phyloP scores from a whole-genome alignment of 2,113 vertebrate species.

The Candoia aspera region DNA sequence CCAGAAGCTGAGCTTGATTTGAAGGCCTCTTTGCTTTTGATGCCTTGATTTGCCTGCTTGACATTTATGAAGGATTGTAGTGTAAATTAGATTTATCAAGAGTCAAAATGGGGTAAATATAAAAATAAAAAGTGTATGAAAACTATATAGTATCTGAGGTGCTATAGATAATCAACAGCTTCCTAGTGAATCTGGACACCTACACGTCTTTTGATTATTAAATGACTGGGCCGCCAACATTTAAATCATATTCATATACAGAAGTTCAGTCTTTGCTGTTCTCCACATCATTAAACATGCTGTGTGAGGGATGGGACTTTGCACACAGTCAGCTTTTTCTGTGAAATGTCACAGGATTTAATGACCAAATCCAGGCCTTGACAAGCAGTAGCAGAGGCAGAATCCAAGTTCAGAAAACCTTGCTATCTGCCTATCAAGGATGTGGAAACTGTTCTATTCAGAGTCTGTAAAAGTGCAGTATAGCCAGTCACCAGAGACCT shows the following conservation, averaged over 20 bases:
- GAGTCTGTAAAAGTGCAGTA: not conserved
- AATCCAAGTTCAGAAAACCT: not conserved
- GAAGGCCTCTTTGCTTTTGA: not conserved
- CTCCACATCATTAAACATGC: not conserved
- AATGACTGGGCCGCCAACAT: not conserved
- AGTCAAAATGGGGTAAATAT: not conserved
- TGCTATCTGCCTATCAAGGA: not conserved
- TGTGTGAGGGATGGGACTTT: not conserved
- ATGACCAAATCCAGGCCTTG: not conserved
- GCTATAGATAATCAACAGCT: not conserved
- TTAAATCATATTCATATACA: constrained; percentile 3
- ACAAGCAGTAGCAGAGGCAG: not conserved
- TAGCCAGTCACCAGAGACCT: not conserved
- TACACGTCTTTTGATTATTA: not conserved
- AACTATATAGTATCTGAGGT: not conserved
- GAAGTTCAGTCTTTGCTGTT: not conserved
- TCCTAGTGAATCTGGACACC: not conserved
- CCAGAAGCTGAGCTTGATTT: not conserved
- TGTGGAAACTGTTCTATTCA: not conserved
- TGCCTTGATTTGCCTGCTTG: not conserved
- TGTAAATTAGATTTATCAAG: not conserved
- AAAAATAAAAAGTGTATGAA: constrained; percentile 10
- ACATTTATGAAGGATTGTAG: not conserved
- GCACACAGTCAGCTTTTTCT: constrained; percentile 4
- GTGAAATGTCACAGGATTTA: not conserved